phyloP scores from a whole-genome alignment of 2,888 invertebrate species.

The Campoplex nolae region DNA sequence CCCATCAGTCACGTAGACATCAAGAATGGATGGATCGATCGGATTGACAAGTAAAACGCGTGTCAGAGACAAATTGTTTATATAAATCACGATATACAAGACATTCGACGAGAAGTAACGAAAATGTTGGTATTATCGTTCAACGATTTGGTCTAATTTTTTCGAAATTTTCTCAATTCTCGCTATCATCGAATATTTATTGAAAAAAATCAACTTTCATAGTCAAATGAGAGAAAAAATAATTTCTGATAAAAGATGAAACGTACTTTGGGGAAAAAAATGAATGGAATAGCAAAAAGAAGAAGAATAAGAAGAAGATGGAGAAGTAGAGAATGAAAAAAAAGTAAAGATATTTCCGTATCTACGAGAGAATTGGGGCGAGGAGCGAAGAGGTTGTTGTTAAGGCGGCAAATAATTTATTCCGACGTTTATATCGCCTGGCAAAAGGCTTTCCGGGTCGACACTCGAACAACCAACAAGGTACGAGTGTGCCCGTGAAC shows the following conservation, averaged over 20 bases:
- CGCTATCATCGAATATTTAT: background rate
- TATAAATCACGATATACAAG: constrained; percentile 17
- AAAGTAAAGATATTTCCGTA: constrained; percentile 17
- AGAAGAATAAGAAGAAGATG: too few relatives aligned
- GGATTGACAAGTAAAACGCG: constrained; percentile 36
- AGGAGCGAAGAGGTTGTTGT: background rate
- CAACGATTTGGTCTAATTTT: background rate
- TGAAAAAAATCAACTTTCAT: background rate
- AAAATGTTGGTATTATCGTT: background rate
- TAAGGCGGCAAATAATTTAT: constrained; percentile 58
- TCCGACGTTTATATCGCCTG: constrained; percentile 62
- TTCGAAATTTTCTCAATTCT: background rate
- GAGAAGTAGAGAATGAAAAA: background rate
- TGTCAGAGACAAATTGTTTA: constrained; percentile 34
- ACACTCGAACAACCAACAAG: constrained; percentile 48
- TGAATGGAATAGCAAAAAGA: background rate
- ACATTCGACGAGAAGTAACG: background rate
- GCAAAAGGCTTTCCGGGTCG: constrained; percentile 60
- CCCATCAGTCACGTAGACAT: constrained; percentile 54
- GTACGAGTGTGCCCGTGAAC: constrained; percentile 22
- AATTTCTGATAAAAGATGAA: background rate
- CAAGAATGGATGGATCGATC: constrained; percentile 55
- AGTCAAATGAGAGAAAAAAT: background rate
- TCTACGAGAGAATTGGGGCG: constrained; percentile 9
- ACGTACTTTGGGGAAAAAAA: background rate